Evolutionary conservation across 2,797 vertebrate species (phyloP), one percentile per base, ranked within the genome.

Genomic region (Pipistrellus pygmaeus): DNA sequence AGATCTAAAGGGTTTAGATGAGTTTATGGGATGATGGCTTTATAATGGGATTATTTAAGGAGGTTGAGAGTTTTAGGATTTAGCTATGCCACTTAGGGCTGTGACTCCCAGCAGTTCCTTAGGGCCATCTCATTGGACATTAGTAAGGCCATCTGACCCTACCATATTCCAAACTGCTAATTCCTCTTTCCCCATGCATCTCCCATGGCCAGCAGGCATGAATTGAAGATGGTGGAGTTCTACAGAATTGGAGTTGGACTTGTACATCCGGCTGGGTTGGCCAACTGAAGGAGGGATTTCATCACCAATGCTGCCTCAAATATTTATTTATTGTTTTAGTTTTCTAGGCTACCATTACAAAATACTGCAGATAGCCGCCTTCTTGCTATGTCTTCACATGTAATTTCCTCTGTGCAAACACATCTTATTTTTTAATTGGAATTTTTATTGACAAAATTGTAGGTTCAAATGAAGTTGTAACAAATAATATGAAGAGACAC

Each of bases 31-130:
- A 0, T 55, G 30, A 20, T 71, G 38, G 30, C 69, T 95, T 92
- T 76, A 32, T 72, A 35, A 89, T 60, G 44, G 71, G 38, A 89
- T 84, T 93, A 75, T 77, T 87, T 83, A 75, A 83, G 90, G 83
- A 88, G 83, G 57, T 25, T 64, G n/a, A 93, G 78, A 85, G 75
- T 75, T 86, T 91, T 78, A 73, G 38, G 80, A 51, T 60, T 44
- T 85, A 94, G 73, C 68, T 62, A 0, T 78, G 48, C 82, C 35
- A 51, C 51, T 82, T 60, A 69, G 48, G 27, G 53, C 51, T 91
- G 62, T 44, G 62, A 32, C 20, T 90, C 41, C 72, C 71, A 94
- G 83, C 21, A 18, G 62, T 73, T 72, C 73, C 27, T 30, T 75
- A 78, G 83, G 69, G 83, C 18, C 77, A 88, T 82, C 55, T 93